Base-by-base conservation (phyloP, 2,113 vertebrate species). In the Hemiprocne comata region DNA sequence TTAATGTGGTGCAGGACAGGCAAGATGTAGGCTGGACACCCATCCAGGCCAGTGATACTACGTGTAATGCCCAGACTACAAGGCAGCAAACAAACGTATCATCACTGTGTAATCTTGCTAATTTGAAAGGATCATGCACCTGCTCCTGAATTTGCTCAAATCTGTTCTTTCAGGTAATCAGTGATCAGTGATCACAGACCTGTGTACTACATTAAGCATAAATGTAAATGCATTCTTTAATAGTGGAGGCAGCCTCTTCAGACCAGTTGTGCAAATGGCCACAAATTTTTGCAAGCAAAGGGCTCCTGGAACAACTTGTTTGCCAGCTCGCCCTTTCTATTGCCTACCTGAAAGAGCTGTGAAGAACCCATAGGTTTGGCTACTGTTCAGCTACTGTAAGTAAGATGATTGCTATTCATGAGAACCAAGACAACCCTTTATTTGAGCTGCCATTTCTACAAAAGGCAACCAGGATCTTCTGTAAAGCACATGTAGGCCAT, bases 41-140 rank as follows among this genome's bases (percentile, higher is more conserved):
- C 1, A 0, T 34, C 50, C 67, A 55, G 34, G 20, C 33, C 83
- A 71, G 66, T 8, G 36, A 55, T 10, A 69, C 12, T 5, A 66
- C 15, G 36, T 2, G 1, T 17, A 58, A 44, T 13, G 19, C 21
- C 61, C 1, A 0, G 0, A 67, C 18, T 31, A 62, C 10, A 66
- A 78, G 48, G 67, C n/a, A 85, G 78, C 29, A 91, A 73, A 84
- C 21, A 85, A 77, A 61, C 33, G 24, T 38, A 48, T 28, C 50
- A 24, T 5, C n/a, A 34, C 36, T 34, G 55, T 71, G 70, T 74
- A 38, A 57, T 73, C 33, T 48, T 57, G 60, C 20, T 86, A 33
- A 74, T 83, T 80, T 79, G 36, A 69, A 90, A 76, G 26, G 4
- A 64, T 77, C 46, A 23, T 34, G 73, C 13, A 58, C 8, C 25